Conservation (phyloP, 2,888 invertebrate genomes). For the Agelastica alni region DNA sequence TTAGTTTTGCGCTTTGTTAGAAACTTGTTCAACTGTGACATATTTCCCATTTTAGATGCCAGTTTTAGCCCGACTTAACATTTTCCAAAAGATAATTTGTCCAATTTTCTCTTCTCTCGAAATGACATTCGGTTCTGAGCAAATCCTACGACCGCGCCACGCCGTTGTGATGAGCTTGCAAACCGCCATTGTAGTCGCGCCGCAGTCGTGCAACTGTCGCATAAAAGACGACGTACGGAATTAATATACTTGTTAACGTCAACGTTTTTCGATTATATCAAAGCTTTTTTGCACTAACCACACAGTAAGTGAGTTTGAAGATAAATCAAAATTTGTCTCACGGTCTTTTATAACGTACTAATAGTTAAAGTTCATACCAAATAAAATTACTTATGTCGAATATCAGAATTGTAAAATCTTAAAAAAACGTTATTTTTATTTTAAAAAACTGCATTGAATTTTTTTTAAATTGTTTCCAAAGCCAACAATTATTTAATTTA, state of each 20-base stretch:
- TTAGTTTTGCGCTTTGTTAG: no score
- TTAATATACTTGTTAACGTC: slow-evolving; percentile 10
- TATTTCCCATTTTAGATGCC: neutral
- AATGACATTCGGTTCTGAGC: slow-evolving; percentile 5
- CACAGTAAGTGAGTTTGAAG: no score
- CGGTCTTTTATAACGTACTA: no score
- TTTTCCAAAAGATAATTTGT: slow-evolving; percentile 5
- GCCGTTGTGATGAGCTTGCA: slow-evolving; percentile 6
- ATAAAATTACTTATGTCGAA: no score
- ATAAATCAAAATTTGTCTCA: no score
- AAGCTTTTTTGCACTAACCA: slow-evolving; percentile 1
- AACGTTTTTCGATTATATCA: neutral
- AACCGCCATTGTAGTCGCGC: slow-evolving; percentile 3
- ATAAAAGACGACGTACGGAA: slow-evolving; percentile 3
- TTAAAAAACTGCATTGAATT: no score
- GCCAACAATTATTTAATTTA: no score
- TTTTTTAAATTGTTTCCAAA: no score
- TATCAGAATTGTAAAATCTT: no score
- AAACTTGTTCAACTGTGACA: neutral
- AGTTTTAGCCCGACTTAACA: neutral
- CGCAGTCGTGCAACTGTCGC: slow-evolving; percentile 1
- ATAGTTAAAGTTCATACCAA: no score
- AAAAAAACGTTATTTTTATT: no score
- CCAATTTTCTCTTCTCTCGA: slow-evolving; percentile 4
- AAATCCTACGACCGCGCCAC: slow-evolving; percentile 3